Evolutionary conservation across 2,113 vertebrate genomes (phyloP), one percentile per base, ranked within the genome.

Genomic region (Muscicapa adusta): DNA sequence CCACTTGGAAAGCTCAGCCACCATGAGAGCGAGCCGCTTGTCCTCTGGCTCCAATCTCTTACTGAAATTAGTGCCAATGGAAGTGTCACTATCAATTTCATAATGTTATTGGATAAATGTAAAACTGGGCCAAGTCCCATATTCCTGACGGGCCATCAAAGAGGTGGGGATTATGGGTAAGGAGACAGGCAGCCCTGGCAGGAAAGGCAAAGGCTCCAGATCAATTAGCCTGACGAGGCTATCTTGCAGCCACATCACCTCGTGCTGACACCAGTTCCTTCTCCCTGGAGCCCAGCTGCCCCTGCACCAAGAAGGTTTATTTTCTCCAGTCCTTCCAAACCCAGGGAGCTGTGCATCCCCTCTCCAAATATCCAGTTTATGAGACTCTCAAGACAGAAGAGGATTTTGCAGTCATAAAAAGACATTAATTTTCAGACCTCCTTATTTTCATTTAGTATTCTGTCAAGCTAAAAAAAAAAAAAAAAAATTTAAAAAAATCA

Each of bases 31-130:
- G 97, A 98, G 97, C 81, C 10, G 33, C 96, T 97, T 91, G 97
- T 98, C 97, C 97, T 97, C 97, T 97, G 98, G 97, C 96, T 98
- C 96, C 89, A 95, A 86, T 91, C 87, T 97, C 96, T 97, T 92
- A 96, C 89, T 96, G 97, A 97, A 97, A 98, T 97, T 81, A 97
- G 95, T 97, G 97, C 97, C 98, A 98, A 96, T 96, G 95, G 96
- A 97, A 97, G 96, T 96, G 98, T 98, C 97, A 95, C 97, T 95
- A 97, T 98, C 98, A 98, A 98, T 98, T 98, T 97, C 97, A 97
- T 98, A 98, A 98, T 92, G 96, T 97, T 98, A 98, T 94, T 98
- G 97, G 97, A 98, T 93, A 96, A 91, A 96, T 23, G 58, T 36
- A 96, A 94, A 97, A 89, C 93, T 89, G 97, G 96, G 97, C 97